Conservation (phyloP, 2,888 invertebrate species). For the Melieria crassipennis region DNA sequence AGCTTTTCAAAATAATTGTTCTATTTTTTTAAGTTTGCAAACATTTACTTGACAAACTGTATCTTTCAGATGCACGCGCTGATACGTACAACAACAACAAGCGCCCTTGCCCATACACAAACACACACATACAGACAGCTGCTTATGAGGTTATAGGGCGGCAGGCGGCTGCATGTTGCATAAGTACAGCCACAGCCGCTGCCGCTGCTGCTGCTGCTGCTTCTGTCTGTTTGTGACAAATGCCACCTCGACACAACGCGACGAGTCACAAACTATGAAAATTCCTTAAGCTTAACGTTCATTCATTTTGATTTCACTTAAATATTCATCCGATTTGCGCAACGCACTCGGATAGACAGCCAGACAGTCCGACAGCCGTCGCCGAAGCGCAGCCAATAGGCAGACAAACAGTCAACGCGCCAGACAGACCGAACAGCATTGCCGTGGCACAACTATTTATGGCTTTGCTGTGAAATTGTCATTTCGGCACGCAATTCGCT, state of each 20-base stretch:
- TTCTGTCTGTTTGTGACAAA: background rate
- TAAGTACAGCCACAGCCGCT: no score
- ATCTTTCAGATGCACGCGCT: constrained; percentile 37
- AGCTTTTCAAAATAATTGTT: no score
- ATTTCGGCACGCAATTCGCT: constrained; percentile 21
- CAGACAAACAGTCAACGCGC: no score
- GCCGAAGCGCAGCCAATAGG: no score
- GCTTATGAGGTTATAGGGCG: background rate
- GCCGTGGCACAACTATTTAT: constrained; percentile 19
- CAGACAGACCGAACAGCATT: no score
- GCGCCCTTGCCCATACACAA: background rate
- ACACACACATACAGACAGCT: constrained; percentile 28
- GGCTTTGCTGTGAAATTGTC: constrained; percentile 22
- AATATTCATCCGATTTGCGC: constrained; percentile 31
- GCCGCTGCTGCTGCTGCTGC: constrained; percentile 7
- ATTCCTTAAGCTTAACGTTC: constrained; percentile 30
- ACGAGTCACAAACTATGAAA: background rate
- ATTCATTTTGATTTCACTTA: constrained; percentile 33
- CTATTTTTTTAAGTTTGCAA: no score
- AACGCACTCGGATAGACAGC: constrained; percentile 5
- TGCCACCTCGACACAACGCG: constrained; percentile 1
- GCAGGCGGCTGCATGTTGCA: background rate
- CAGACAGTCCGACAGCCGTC: background rate
- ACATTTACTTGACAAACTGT: no score
- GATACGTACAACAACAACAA: constrained; percentile 2